phyloP scores from a whole-genome alignment of 2,113 vertebrate genomes.

The Python bivittatus region DNA sequence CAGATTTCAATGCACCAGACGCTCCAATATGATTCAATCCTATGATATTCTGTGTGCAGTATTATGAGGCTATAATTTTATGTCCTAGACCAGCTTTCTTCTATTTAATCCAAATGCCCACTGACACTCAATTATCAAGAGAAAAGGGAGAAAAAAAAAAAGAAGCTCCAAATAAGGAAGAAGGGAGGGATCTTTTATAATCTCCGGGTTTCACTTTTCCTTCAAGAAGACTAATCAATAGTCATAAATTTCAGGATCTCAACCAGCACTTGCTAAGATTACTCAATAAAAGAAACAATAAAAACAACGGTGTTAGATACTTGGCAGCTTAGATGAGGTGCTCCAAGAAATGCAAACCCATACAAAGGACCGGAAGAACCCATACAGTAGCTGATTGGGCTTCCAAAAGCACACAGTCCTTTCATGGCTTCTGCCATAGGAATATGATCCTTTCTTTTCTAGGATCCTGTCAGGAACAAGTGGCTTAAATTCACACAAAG shows the following conservation, averaged over 20 bases:
- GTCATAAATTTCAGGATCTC: not conserved
- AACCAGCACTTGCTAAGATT: not conserved
- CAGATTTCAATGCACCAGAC: not conserved
- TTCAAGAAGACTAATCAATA: not conserved
- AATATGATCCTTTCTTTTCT: not conserved
- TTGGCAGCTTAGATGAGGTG: not conserved
- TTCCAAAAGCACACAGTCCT: too few relatives aligned
- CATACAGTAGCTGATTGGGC: not conserved
- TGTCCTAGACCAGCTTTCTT: not conserved
- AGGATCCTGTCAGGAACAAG: not conserved
- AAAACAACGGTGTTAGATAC: not conserved
- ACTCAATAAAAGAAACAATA: constrained; percentile 3
- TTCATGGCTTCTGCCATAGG: not conserved
- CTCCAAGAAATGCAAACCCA: not conserved
- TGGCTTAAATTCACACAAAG: not conserved
- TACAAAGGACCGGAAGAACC: not conserved
- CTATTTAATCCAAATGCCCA: not conserved
- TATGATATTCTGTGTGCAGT: not conserved
- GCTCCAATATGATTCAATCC: not conserved
- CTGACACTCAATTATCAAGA: not conserved
- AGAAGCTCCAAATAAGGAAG: too few relatives aligned
- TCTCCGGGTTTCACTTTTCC: not conserved
- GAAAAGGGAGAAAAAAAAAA: too few relatives aligned
- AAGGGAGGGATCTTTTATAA: not conserved
- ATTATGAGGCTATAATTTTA: not conserved